Evolutionary conservation across 2,113 vertebrate genomes (phyloP).

Genomic region (Saguinus imperator): DNA sequence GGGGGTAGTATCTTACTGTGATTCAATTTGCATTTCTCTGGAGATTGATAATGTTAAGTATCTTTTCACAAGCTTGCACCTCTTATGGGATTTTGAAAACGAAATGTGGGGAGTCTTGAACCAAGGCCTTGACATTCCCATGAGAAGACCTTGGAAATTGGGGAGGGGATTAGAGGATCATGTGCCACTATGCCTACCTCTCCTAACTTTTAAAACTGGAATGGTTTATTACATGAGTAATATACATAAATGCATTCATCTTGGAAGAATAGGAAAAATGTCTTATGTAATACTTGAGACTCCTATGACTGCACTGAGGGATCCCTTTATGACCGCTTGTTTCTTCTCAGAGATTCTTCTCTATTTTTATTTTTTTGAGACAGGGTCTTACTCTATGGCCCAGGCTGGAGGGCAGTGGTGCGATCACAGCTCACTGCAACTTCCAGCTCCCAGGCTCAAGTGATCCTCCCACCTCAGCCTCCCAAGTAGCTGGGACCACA

Average conservation of each 20-base stretch:
- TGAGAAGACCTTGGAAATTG: neutral
- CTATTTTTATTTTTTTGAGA: neutral
- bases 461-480: too few relatives aligned
- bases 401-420: too few relatives aligned
- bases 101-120: neutral
- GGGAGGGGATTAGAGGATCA: neutral
- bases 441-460: too few relatives aligned
- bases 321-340: neutral
- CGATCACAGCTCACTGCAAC: too few relatives aligned
- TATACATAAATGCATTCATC: neutral
- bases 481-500: too few relatives aligned
- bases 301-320: fast-evolving
- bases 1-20: neutral
- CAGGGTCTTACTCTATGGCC: too few relatives aligned
- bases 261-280: neutral
- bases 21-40: neutral
- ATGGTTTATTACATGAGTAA: neutral
- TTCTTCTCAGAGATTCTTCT: neutral
- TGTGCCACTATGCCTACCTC: neutral
- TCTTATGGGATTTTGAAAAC: neutral
- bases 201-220: neutral
- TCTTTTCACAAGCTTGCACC: neutral
- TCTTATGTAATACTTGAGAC: neutral
- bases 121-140: neutral
- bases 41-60: neutral